Evolutionary conservation across 2,888 invertebrate genomes (phyloP).

Genomic region (Cheilosia soror): DNA sequence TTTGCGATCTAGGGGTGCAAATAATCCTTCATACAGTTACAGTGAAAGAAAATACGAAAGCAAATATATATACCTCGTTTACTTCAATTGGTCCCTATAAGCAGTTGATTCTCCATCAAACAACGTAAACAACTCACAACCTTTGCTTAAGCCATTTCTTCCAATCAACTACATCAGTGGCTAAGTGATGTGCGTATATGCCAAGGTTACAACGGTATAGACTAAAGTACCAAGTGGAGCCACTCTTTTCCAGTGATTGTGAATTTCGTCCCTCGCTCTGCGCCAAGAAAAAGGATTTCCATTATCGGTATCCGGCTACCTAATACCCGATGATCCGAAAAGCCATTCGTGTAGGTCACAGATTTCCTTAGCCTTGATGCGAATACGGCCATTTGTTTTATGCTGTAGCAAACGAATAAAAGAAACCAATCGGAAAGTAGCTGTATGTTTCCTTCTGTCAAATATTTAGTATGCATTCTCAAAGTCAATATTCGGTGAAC

Average conservation of each 20-base stretch:
- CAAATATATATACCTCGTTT: constrained; percentile 36
- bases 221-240: constrained; percentile 16
- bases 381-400: constrained; percentile 40
- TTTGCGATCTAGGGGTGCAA: constrained; percentile 25
- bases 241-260: constrained; percentile 29
- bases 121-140: constrained; percentile 58
- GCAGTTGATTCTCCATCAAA: constrained; percentile 53
- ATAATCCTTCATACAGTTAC: constrained; percentile 49
- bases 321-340: constrained; percentile 71
- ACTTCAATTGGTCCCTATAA: constrained; percentile 42
- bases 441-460: constrained; percentile 11
- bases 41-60: constrained; percentile 12
- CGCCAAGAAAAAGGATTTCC: constrained; percentile 49
- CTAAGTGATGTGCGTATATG: constrained; percentile 50
- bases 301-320: constrained; percentile 63
- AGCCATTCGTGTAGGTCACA: constrained; percentile 69
- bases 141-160: constrained; percentile 63
- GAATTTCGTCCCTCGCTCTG: not conserved
- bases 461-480: constrained; percentile 51
- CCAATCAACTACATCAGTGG: constrained; percentile 63
- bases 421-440: constrained; percentile 4
- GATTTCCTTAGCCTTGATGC: constrained; percentile 36
- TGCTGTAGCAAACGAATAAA: constrained; percentile 19
- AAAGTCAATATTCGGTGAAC: constrained; percentile 46
- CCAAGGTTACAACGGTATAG: constrained; percentile 36